Base-by-base conservation (phyloP, 1,140 invertebrate species). In the Drosophila punjabiensis region DNA sequence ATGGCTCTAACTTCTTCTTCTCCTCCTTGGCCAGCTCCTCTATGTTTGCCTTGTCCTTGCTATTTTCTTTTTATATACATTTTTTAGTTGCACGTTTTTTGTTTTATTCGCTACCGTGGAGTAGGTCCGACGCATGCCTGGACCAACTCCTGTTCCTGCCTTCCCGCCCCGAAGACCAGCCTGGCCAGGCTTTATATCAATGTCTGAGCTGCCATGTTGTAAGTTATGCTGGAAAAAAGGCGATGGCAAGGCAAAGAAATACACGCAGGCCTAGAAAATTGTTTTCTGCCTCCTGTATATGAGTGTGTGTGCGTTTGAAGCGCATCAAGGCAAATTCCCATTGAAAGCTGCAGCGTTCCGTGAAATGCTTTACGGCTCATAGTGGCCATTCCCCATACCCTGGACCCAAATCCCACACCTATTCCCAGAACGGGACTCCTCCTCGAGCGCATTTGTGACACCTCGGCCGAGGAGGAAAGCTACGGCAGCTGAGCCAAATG, bases 301-400 rank as follows among this genome's bases (percentile, higher is more conserved):
- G 20, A 14, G 53, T 52, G 52, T 62, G 56, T 56, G 55, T 73
- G 50, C 16, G 45, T n/a, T 58, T 58, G 55, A 39, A 48, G 55
- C 47, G 65, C 80, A 79, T 63, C 63, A 88, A 79, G 88, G 85
- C 85, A 90, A 90, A 89, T 90, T 86, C 88, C 71, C 78, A 89
- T 89, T 89, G 85, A 89, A 89, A 90, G 86, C 86, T 89, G 86
- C 85, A 89, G 79, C 87, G 82, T 90, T 86, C 82, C 86, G 86
- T 89, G 86, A 89, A 90, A 90, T 89, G 86, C 86, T 90, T 90
- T 90, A 90, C 87, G 82, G 69, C 76, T 60, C 30, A n/a, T 30
- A 50, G 63, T 55, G 62, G 37, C 35, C 48, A 52, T 47, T 52
- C n/a, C 73, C 41, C 30, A 35, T 16, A 18, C 55, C 37, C 9